Evolutionary conservation across 2,113 vertebrate genomes (phyloP).

Genomic region (Neolamprologus fasciatus): DNA sequence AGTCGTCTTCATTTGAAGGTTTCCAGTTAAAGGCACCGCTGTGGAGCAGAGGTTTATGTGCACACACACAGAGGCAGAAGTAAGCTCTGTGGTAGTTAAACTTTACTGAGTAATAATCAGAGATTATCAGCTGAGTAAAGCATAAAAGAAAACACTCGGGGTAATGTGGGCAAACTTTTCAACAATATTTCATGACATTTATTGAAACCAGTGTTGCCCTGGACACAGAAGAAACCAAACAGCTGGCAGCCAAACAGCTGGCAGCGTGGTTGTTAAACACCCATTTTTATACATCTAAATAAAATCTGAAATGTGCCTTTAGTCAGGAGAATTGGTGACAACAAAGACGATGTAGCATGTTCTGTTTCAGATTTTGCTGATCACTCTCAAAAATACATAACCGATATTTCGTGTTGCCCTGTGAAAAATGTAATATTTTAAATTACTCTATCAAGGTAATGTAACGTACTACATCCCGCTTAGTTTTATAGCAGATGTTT

Average conservation of each 20-base stretch:
- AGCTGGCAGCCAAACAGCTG: not conserved
- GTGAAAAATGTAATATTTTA: not conserved
- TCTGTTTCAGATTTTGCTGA: not conserved
- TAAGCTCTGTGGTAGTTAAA: not conserved
- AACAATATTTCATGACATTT: not conserved
- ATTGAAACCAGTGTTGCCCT: not conserved
- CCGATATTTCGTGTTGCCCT: not conserved
- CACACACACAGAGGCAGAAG: not conserved
- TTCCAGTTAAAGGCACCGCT: not conserved
- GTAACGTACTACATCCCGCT: rapidly evolving
- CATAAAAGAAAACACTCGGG: not conserved
- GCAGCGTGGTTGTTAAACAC: not conserved
- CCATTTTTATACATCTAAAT: not conserved
- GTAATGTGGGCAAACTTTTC: rapidly evolving
- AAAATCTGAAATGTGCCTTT: not conserved
- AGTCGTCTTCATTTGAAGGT: not conserved
- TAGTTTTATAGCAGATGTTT: not conserved
- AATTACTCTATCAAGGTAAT: not conserved
- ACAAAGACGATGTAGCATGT: not conserved
- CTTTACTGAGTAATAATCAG: not conserved
- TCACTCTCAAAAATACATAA: not conserved
- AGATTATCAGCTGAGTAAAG: not conserved
- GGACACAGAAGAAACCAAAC: not conserved
- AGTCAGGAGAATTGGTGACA: not conserved
- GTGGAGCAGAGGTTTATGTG: not conserved